These are phyloP conservation scores for Apteryx owenii DNA, from an alignment of 2,113 vertebrate species.

Conservation along the genomic window DNA sequence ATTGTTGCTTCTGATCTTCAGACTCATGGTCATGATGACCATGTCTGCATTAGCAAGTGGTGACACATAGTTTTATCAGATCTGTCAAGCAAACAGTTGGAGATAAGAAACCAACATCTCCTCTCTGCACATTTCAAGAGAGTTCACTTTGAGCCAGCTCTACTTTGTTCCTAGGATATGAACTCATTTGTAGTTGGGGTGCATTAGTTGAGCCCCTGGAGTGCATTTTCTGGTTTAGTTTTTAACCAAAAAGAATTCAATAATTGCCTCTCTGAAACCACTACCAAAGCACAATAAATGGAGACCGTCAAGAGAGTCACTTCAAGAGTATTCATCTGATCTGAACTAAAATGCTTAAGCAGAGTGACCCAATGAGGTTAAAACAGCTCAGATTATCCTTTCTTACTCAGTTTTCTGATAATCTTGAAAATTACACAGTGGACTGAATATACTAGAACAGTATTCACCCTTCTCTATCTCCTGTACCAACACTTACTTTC, in stretches of 20 bases:
- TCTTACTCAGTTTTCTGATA: not conserved
- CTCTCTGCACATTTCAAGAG: not conserved
- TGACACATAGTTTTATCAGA: not conserved
- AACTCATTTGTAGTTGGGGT: not conserved
- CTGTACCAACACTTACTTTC: not conserved
- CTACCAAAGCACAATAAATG: not conserved
- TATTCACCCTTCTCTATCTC: not conserved
- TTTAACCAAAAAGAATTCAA: not conserved
- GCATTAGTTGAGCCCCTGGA: not conserved
- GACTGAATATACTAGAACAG: fast-evolving
- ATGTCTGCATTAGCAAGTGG: not conserved
- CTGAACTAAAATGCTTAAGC: not conserved
- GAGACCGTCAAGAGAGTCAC: not conserved
- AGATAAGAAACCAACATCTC: not conserved
- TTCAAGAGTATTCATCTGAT: not conserved
- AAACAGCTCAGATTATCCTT: not conserved
- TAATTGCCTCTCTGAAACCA: not conserved
- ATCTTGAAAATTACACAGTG: not conserved
- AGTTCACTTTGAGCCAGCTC: not conserved
- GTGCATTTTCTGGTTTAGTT: not conserved
- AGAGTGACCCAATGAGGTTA: not conserved
- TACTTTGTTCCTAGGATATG: not conserved
- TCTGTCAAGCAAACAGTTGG: not conserved
- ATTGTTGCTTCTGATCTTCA: not conserved
- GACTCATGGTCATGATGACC: not conserved